Evolutionary conservation across 2,888 invertebrate genomes (phyloP).

Genomic region (Metellina segmentata): DNA sequence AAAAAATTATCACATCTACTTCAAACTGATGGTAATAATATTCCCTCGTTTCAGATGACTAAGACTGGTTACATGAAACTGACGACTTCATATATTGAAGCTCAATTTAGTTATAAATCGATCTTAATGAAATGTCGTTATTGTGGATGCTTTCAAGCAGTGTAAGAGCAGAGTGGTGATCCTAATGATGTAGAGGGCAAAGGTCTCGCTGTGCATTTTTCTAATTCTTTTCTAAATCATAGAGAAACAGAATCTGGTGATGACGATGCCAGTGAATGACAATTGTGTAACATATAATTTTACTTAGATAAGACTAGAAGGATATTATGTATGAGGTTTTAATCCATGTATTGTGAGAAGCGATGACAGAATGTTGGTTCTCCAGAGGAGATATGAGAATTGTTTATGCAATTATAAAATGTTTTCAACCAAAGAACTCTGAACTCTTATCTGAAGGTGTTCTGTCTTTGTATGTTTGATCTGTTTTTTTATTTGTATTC

Average conservation of each 20-base stretch:
- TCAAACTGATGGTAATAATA: too few species aligned
- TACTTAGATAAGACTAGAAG: conserved; percentile 50
- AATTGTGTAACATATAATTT: conserved; percentile 16
- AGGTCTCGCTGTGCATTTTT: conserved; percentile 88
- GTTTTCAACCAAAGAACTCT: conserved; percentile 35
- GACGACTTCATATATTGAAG: too few species aligned
- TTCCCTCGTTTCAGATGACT: too few species aligned
- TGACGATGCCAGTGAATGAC: conserved; percentile 61
- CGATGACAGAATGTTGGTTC: conserved; percentile 45
- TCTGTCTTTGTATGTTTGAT: conserved; percentile 19
- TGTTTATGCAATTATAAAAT: conserved; percentile 68
- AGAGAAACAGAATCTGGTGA: conserved; percentile 69
- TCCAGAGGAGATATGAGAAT: conserved; percentile 24
- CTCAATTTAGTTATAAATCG: too few species aligned
- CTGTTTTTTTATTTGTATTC: conserved; percentile 18
- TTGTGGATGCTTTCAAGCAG: conserved; percentile 89
- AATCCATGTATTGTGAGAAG: conserved; percentile 14
- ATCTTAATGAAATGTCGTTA: too few species aligned
- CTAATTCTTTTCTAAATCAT: conserved; percentile 82
- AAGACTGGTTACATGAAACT: too few species aligned
- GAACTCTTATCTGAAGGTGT: not conserved
- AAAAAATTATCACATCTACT: too few species aligned
- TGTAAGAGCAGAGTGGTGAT: conserved; percentile 89
- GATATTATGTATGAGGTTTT: not conserved
- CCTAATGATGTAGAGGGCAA: conserved; percentile 89